Percentiles rank a stretch among this genome's conserved stretches.
These are phyloP conservation scores for Catamblyrhynchus diadema DNA, from an alignment of 2,797 vertebrate genomes.

Conservation along the genomic window DNA sequence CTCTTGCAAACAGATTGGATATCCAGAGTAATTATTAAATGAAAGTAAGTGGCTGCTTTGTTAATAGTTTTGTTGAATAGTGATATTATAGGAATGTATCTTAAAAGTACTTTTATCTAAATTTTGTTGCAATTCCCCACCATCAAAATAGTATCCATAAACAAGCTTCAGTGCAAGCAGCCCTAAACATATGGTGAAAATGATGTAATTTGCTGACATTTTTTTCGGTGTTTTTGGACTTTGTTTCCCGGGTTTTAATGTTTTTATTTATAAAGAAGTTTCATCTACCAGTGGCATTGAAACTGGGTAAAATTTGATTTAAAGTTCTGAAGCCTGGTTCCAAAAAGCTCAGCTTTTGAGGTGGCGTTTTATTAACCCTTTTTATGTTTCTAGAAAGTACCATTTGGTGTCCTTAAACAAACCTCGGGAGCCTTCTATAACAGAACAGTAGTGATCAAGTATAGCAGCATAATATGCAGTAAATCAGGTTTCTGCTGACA, in stretches of 20 bases:
- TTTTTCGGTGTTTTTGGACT: fast-evolving
- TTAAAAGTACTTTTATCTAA: neutral
- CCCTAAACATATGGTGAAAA: neutral
- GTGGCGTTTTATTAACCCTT: conserved; percentile 40
- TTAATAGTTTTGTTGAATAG: neutral
- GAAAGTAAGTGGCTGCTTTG: neutral
- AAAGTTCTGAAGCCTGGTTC: neutral
- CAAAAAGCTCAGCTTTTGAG: neutral
- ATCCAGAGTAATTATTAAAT: neutral
- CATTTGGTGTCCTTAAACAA: conserved; percentile 6
- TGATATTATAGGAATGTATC: neutral
- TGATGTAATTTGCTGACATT: neutral
- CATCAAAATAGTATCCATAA: neutral
- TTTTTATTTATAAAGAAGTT: neutral
- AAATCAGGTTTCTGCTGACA: conserved; percentile 63
- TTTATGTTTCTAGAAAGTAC: neutral
- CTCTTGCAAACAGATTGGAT: neutral
- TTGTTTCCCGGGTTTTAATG: neutral
- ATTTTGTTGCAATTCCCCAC: neutral
- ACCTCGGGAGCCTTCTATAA: neutral
- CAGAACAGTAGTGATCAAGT: conserved; percentile 28
- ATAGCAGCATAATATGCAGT: conserved; percentile 36
- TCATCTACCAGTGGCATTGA: neutral
- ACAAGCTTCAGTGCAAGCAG: neutral
- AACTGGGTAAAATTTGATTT: neutral